Evolutionary conservation across 2,797 vertebrate genomes (phyloP), one percentile per base, ranked within the genome.

Genomic region (Meriones psammophilus): DNA sequence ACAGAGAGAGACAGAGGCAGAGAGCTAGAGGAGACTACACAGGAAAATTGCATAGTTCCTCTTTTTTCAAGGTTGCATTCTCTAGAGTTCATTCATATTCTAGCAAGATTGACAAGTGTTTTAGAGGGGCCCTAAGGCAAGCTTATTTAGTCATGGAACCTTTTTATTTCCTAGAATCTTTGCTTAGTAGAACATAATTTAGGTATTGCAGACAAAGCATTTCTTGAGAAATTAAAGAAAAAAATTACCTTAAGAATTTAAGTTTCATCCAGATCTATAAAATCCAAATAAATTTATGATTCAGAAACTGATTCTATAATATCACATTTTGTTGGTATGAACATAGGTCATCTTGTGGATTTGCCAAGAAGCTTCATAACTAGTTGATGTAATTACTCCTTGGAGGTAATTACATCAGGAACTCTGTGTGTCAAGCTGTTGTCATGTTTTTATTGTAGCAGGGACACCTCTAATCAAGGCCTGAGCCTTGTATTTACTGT

Each of bases 151-250:
- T 46, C 46, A 89, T 7, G 10, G 12, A 80, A 95, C 62, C 14
- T 30, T 58, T 50, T 28, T 50, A 54, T 12, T 12, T 6, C 36
- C 26, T 60, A n/a, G 58, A 93, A 89, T 1, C 60, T 88, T 85
- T 95, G 28, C 74, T 89, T 66, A 71, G 7, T 77, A 85, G 71
- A 95, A 83, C 66, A 85, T 30, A 90, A 58, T 92, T 84, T 87
- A 39, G 4, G 28, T 50, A 87, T 86, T n/a, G 76, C 0, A 50
- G n/a, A 88, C 80, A 87, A 3, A 73, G 7, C 5, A 26, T 89
- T 93, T 80, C 68, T 89, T 87, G n/a, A 89, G 5, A 85, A 30
- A 62, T 76, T 87, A 54, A 39, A 62, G 62, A 46, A 91, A 73
- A 87, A 8, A 80, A 81, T 79, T 88, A 71, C 17, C 28, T 28